Conservation (phyloP, 2,797 vertebrate genomes). For the Galago senegalensis region DNA sequence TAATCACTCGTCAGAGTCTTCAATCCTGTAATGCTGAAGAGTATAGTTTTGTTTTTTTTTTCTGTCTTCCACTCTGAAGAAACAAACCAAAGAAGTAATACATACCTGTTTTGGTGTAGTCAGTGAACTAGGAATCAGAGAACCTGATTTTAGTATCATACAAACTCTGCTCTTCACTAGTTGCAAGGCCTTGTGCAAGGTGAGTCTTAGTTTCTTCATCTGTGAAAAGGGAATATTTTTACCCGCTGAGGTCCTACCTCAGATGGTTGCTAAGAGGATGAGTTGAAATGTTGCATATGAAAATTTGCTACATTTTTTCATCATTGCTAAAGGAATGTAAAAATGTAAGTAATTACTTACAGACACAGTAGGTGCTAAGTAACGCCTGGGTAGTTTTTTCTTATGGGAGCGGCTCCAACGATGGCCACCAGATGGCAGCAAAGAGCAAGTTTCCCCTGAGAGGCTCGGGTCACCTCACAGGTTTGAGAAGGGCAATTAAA, state of each 20-base stretch:
- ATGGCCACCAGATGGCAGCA: slow-evolving; percentile 83
- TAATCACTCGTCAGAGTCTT: not conserved
- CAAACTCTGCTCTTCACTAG: not conserved
- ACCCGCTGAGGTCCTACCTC: not conserved
- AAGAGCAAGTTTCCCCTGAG: slow-evolving; percentile 76
- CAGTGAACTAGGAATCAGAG: not conserved
- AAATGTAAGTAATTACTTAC: not conserved
- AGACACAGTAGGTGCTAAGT: not conserved
- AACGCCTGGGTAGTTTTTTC: slow-evolving; percentile 16
- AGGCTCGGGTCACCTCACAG: not conserved
- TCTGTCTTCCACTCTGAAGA: not conserved
- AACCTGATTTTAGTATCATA: not conserved
- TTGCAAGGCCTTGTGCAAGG: not conserved
- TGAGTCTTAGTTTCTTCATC: slow-evolving; percentile 34
- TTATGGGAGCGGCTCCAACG: not conserved
- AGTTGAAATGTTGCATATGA: not conserved
- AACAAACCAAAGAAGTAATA: not conserved
- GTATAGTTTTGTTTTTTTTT: not conserved
- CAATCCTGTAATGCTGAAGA: not conserved
- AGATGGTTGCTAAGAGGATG: not conserved
- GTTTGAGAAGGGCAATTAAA: not conserved
- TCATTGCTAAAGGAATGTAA: not conserved
- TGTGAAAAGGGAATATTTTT: slow-evolving; percentile 48
- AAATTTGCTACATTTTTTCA: not conserved
- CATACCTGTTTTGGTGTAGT: not conserved